Evolutionary conservation across 2,797 vertebrate genomes (phyloP), one percentile per base, ranked within the genome.

Genomic region (Glyptemys insculpta): DNA sequence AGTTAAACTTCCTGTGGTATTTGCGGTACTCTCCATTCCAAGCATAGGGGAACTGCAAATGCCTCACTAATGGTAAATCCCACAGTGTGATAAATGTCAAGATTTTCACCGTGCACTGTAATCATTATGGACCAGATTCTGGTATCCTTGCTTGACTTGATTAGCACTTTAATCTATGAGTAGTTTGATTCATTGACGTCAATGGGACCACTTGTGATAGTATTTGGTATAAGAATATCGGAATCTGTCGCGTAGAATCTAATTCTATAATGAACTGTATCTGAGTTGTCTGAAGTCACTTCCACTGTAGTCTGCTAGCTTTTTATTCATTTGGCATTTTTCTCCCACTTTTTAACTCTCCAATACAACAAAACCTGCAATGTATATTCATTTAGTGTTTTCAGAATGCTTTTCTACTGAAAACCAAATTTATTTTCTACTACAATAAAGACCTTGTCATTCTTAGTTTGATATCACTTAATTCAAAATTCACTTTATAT

Each of bases 1-100:
- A 94, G 90, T 97, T 97, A 95, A 97, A 96, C 91, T 95, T 95
- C 92, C 44, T 89, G 74, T 91, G 96, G 53, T 97, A 96, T 97
- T 97, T 97, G 78, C 93, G 81, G 62, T 88, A 83, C 50, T 94
- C 41, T 18, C 29, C 62, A n/a, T 91, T 94, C 84, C 29, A 94
- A 92, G 82, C 91, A 95, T 88, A 92, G 29, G 41, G 87, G 49
- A 94, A 93, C 92, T 85, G 85, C n/a, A 96, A 96, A 95, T 95
- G 88, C 72, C 80, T 96, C 80, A 74, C 72, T 91, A 92, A 91
- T 5, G 14, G 80, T 91, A 97, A 96, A 96, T 97, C 88, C 52
- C 88, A 91, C 12, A 52, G 25, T 88, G 59, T 81, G 88, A 91
- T 95, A 96, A 96, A 97, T 97, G 95, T 96, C 95, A 97, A 94